Evolutionary conservation across 2,113 vertebrate species (phyloP), one percentile per base, ranked within the genome.

Genomic region (Brienomyrus brachyistius): DNA sequence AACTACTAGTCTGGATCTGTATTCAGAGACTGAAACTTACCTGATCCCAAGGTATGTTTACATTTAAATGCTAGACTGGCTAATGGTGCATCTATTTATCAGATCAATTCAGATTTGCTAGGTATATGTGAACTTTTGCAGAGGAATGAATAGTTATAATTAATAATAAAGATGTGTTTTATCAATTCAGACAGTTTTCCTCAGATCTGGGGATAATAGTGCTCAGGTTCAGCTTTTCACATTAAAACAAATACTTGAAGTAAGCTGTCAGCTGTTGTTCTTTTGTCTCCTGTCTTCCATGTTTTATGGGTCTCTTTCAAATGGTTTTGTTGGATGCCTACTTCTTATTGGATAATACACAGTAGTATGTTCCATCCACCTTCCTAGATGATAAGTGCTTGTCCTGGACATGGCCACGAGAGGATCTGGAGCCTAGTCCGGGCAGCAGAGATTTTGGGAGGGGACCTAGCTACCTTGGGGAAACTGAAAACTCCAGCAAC

Each of bases 141-240:
- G 88, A 90, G 70, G 91, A 88, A 62, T 88, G 87, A 84, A 80
- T 90, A 86, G 47, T 47, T 62, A 74, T 86, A 11, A 88, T 50
- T 21, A 83, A 35, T 86, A 89, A 17, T 27, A 54, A 88, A 59
- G 50, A 17, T 70, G 15, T 43, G 87, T 92, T 51, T 91, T 80
- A 86, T 90, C 56, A 91, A 11, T 90, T 94, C 90, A 90, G 91
- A 92, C 77, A 91, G 91, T 93, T 91, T 89, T 90, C 83, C 88
- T 54, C 43, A 48, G 40, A 62, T 40, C 31, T 27, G 19, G 50
- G 47, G 74, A 59, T 82, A 35, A 54, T 17, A 84, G 21, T 48
- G 80, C 89, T 89, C 52, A 85, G 89, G 77, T 47, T 89, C 40
- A 87, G 62, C 5, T 43, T 92, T 92, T 91, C 89, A 91, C 91